A percentile compares a stretch with the other conserved stretches of the same genome.
Conservation (phyloP, 2,888 invertebrate genomes). For the Plutella xylostella region DNA sequence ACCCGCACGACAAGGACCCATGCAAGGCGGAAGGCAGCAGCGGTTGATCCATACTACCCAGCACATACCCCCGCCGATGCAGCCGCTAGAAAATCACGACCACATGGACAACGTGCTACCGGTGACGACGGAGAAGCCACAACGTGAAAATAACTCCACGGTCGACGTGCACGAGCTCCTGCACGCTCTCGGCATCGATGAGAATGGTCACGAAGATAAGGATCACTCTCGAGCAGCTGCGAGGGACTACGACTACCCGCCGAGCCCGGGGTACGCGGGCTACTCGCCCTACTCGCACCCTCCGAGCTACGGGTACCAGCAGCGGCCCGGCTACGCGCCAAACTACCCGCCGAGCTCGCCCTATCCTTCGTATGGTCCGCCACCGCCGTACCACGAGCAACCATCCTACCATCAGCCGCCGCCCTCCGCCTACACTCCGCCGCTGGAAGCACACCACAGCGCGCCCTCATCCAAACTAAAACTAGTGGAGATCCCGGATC, state of each 20-base stretch:
- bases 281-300: constrained; percentile 12
- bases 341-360: not conserved
- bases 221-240: constrained; percentile 21
- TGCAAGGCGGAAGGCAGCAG: not conserved
- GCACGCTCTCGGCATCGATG: constrained; percentile 27
- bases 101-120: constrained; percentile 6
- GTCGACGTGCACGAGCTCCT: constrained; percentile 27
- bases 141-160: constrained; percentile 19
- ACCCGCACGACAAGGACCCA: not conserved
- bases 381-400: constrained; percentile 17
- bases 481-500: constrained; percentile 7
- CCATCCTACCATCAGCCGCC: constrained; percentile 11
- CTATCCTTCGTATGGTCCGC: constrained; percentile 18
- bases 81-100: not conserved
- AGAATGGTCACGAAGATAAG: constrained; percentile 19
- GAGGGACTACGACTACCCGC: constrained; percentile 18
- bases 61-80: not conserved
- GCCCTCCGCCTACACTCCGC: constrained; percentile 10
- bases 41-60: not conserved
- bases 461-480: constrained; percentile 21
- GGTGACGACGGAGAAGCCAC: constrained; percentile 14
- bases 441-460: constrained; percentile 5
- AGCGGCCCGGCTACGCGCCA: not conserved
- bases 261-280: not conserved
- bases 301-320: constrained; percentile 19